Evolutionary conservation across 2,113 vertebrate genomes (phyloP).

Genomic region (Centropristis striata): DNA sequence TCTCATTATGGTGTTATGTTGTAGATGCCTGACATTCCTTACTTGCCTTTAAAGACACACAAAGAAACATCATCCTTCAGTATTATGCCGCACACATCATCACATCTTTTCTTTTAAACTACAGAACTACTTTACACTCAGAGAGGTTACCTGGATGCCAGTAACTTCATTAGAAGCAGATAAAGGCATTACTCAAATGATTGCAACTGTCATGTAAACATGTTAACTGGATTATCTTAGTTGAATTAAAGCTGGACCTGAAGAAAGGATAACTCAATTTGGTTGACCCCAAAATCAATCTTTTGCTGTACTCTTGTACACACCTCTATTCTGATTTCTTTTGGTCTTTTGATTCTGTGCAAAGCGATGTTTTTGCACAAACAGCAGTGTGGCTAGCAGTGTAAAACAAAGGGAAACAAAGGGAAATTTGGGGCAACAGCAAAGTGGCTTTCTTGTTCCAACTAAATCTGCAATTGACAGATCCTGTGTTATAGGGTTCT

Average conservation of each 20-base stretch:
- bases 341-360: neutral
- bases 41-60: neutral
- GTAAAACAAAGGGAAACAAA: slow-evolving; percentile 34
- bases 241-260: slow-evolving; percentile 38
- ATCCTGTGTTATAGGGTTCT: slow-evolving; percentile 10
- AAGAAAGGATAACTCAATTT: slow-evolving; percentile 30
- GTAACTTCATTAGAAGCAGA: slow-evolving; percentile 20
- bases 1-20: slow-evolving; percentile 8
- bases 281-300: slow-evolving; percentile 37
- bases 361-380: slow-evolving; percentile 11
- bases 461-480: slow-evolving; percentile 19
- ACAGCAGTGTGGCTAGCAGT: neutral
- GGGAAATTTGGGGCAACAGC: slow-evolving; percentile 18
- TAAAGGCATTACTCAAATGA: slow-evolving; percentile 23
- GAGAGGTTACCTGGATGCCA: slow-evolving; percentile 1
- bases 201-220: slow-evolving; percentile 25
- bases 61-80: slow-evolving; percentile 26
- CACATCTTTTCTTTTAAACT: neutral
- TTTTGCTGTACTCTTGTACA: slow-evolving; percentile 5
- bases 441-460: slow-evolving; percentile 48
- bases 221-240: slow-evolving; percentile 35
- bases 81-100: neutral
- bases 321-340: neutral
- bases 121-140: slow-evolving; percentile 9
- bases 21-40: neutral